Base-by-base conservation (phyloP, 2,113 vertebrate species). In the Arvicanthis niloticus region DNA sequence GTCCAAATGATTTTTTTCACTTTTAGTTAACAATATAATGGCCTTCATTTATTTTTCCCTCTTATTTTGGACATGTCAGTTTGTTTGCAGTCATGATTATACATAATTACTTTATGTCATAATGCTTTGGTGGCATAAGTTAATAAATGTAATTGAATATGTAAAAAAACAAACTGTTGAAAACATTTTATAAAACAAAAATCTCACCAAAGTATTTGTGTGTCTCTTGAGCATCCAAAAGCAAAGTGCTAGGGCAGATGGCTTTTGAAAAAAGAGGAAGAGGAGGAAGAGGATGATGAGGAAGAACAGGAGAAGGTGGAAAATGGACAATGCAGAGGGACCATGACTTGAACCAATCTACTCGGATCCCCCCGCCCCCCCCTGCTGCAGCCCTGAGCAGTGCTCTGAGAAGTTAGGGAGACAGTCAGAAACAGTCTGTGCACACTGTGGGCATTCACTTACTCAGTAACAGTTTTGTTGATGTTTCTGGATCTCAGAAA, bases 101-200 rank as follows among this genome's bases (percentile, higher is more conserved):
- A 48, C 60, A 82, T 86, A 81, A 60, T 7, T 73, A n/a, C 42
- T 11, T 96, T 91, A 81, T 88, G 77, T 94, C 24, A 92, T 82
- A 95, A 96, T n/a, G 16, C 56, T 95, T 62, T 56, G 45, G 84
- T 73, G 58, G 40, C 93, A 96, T 95, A 94, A 97, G 81, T 70
- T 96, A 91, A 96, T 86, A 90, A 93, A 90, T 94, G 81, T 78
- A 94, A 94, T 21, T 95, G 88, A 96, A 92, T 94, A 88, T 86
- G 93, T 82, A 91, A 96, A 96, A 96, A 88, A 94, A 51, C 37
- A 94, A 96, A 91, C 65, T 88, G 84, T 56, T 65, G 88, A 91
- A 62, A 34, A 22, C 45, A 60, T 96, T 92, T 62, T 91, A 6
- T 78, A 75, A 82, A 84, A 72, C 26, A 91, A 26, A 62, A 24